Percentiles rank a stretch among this genome's conserved stretches.
These are phyloP conservation scores for Meteorus colon DNA, from an alignment of 2,888 invertebrate species.

Conservation along the genomic window DNA sequence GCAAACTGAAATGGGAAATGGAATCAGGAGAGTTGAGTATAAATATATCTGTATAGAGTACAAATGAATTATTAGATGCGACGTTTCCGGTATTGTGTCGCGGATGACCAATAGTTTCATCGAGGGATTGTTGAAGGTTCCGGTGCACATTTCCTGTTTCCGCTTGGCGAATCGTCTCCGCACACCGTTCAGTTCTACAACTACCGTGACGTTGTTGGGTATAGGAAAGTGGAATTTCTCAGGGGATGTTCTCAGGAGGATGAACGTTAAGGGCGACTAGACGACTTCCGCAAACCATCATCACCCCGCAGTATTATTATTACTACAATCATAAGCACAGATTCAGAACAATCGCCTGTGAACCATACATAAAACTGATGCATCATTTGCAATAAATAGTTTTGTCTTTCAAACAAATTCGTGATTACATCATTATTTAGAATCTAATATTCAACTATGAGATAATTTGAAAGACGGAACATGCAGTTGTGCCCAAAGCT, in stretches of 20 bases:
- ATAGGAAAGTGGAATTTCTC: conserved; percentile 50
- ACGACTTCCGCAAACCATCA: conserved; percentile 48
- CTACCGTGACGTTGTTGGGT: conserved; percentile 15
- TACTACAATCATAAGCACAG: not conserved
- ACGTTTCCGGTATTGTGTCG: conserved; percentile 72
- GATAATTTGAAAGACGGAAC: not conserved
- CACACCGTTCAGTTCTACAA: conserved; percentile 32
- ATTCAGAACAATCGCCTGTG: not conserved
- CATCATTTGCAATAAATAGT: not conserved
- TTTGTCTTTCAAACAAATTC: not conserved
- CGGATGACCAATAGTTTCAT: conserved; percentile 74
- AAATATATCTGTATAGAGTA: conserved; percentile 44
- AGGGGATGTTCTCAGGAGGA: conserved; percentile 51
- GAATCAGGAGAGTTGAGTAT: conserved; percentile 19
- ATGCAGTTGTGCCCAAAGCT: not conserved
- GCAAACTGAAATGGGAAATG: conserved; percentile 29
- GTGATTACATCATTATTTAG: not conserved
- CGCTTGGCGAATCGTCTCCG: conserved; percentile 65
- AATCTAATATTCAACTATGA: not conserved
- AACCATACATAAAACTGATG: not conserved
- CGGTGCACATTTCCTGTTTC: conserved; percentile 75
- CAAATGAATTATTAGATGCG: conserved; percentile 73
- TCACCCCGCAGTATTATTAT: conserved; percentile 25
- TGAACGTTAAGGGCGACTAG: conserved; percentile 46
- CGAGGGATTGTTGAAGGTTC: conserved; percentile 74